A percentile compares a stretch with the other conserved stretches of the same genome.
Conservation (phyloP, 2,113 vertebrate genomes). For the Prionailurus viverrinus region DNA sequence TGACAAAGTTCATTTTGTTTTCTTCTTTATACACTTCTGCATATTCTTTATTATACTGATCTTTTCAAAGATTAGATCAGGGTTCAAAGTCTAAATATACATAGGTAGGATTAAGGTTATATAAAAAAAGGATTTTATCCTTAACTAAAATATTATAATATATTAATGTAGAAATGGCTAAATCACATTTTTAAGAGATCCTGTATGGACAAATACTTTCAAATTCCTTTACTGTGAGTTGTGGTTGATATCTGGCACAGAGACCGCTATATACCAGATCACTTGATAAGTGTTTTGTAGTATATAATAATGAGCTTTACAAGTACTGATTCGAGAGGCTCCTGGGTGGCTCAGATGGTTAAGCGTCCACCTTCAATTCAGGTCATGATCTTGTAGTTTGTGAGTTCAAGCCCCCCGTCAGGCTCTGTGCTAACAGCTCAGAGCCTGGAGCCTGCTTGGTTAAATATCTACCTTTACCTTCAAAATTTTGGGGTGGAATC, state of each 20-base stretch:
- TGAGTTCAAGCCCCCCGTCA: no score
- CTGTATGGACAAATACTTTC: background rate
- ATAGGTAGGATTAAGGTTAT: background rate
- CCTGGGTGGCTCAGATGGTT: no score
- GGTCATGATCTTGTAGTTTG: no score
- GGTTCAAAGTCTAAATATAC: background rate
- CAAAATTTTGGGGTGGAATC: background rate
- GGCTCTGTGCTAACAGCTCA: no score
- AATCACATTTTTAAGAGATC: background rate
- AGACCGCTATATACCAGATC: background rate
- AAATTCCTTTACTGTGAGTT: background rate
- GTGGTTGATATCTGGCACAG: background rate
- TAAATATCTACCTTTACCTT: background rate
- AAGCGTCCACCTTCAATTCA: no score
- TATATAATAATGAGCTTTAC: background rate
- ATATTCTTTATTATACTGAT: background rate
- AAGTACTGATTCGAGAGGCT: background rate
- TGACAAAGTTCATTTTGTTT: background rate
- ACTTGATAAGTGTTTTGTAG: background rate
- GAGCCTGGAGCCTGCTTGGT: no score
- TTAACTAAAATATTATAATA: background rate
- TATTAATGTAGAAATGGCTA: background rate
- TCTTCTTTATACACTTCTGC: background rate
- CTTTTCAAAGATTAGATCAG: background rate
- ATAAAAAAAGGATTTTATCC: background rate